These are phyloP conservation scores for Galemys pyrenaicus DNA, from an alignment of 2,113 vertebrate species.

Conservation along the genomic window DNA sequence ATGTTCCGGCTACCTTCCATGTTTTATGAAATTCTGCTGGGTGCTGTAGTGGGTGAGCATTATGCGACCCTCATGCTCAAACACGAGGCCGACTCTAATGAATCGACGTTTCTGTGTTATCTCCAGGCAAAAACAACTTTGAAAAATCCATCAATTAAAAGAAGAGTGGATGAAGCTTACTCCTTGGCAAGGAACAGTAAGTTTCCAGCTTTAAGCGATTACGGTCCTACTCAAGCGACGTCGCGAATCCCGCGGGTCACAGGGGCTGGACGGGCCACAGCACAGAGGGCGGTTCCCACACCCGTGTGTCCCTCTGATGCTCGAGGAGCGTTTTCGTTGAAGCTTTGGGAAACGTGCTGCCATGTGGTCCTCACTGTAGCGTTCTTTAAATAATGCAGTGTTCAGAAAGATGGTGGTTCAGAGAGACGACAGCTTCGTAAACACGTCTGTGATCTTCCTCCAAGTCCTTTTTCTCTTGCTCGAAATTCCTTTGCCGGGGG, in stretches of 20 bases:
- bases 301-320: background rate
- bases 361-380: background rate
- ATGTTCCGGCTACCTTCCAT: fast-evolving
- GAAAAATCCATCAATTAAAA: constrained; percentile 93
- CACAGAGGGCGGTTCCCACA: background rate
- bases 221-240: background rate
- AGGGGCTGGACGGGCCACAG: background rate
- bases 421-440: background rate
- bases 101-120: constrained; percentile 28
- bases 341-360: background rate
- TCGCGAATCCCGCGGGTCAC: background rate
- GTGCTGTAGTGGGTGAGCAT: background rate
- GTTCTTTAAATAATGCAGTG: background rate
- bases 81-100: background rate
- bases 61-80: too few relatives aligned
- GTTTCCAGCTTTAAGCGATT: constrained; percentile 57
- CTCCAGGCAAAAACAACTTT: constrained; percentile 94
- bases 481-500: background rate
- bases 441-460: background rate
- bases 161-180: constrained; percentile 92
- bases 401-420: background rate
- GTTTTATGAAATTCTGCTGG: background rate
- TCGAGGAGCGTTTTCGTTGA: background rate
- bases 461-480: background rate
- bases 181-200: constrained; percentile 89